Evolutionary conservation across 2,888 invertebrate species (phyloP), one percentile per base, ranked within the genome.

Genomic region (Amorpha juglandis): DNA sequence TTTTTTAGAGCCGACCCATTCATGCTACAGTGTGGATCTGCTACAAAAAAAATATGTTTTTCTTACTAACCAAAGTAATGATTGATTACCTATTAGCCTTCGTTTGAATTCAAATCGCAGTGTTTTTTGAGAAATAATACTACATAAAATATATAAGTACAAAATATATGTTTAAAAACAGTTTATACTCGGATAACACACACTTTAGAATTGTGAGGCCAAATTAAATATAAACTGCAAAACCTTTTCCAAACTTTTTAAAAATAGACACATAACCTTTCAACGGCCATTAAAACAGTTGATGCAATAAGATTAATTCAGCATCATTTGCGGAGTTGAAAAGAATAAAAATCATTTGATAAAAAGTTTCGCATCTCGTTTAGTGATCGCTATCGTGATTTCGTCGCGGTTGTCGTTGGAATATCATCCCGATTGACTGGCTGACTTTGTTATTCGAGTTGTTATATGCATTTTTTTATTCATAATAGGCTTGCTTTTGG

Each of bases 371-470:
- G 83, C 85, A 84, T 86, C 84, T 83, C 80, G 80, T 84, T 86
- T 81, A 78, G 78, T 74, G 83, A 89, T 86, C 73, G 72, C 78
- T 82, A 85, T 85, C 82, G 68, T 63, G 11, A 71, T 89, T 87
- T 86, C 85, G 78, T 80, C 84, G 88, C 74, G 77, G 19, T 58
- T 19, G 78, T 79, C 87, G 89, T 89, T 90, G 80, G 90, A 90
- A 87, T 74, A 1, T 27, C 35, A 47, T 16, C 7, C 47, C 47
- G 19, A 21, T 64, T 55, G 19, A 58, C 38, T 58, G 48, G 48
- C 42, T 53, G 16, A 47, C 1, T 35, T 48, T 33, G 47, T 33
- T 63, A 50, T 50, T 64, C 27, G 27, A 27, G 45, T 50, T 63
- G 14, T 27, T 21, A 14, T 38, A n/a, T n/a, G n/a, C n/a, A n/a